Evolutionary conservation across 2,113 vertebrate genomes (phyloP).

Genomic region (Poecilia latipinna): DNA sequence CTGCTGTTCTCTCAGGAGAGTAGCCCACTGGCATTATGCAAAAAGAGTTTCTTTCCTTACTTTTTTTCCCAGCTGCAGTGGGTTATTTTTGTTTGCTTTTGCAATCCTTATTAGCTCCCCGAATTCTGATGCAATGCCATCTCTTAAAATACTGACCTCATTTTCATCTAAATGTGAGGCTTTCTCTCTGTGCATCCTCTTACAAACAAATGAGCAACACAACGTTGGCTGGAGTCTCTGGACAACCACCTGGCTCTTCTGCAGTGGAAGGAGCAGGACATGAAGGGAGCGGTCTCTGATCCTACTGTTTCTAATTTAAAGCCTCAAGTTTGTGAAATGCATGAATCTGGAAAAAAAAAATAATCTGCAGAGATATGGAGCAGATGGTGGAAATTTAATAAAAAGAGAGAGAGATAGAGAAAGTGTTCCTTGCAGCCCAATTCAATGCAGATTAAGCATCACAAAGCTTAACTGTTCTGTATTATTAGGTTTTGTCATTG

Average conservation of each 20-base stretch:
- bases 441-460: slow-evolving; percentile 70
- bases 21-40: slow-evolving; percentile 55
- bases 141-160: slow-evolving; percentile 69
- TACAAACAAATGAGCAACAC: slow-evolving; percentile 48
- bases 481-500: slow-evolving; percentile 30
- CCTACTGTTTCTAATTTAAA: slow-evolving; percentile 72
- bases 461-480: slow-evolving; percentile 52
- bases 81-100: slow-evolving; percentile 72
- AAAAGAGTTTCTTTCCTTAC: slow-evolving; percentile 27
- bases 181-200: slow-evolving; percentile 54
- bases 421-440: slow-evolving; percentile 39
- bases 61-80: slow-evolving; percentile 66
- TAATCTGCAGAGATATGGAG: slow-evolving; percentile 72
- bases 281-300: slow-evolving; percentile 49
- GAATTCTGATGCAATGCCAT: slow-evolving; percentile 56
- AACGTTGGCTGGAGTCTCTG: slow-evolving; percentile 38
- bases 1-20: slow-evolving; percentile 73
- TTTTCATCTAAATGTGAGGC: slow-evolving; percentile 65
- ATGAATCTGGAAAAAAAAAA: slow-evolving; percentile 74
- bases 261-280: slow-evolving; percentile 32
- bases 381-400: slow-evolving; percentile 72
- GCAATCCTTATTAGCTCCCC: slow-evolving; percentile 33
- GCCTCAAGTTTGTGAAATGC: slow-evolving; percentile 66
- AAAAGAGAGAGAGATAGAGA: slow-evolving; percentile 39
- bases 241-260: slow-evolving; percentile 40